A percentile compares a stretch with the other conserved stretches of the same genome.
These are phyloP conservation scores for Elachura formosa DNA, from an alignment of 2,113 vertebrate genomes.

Conservation along the genomic window DNA sequence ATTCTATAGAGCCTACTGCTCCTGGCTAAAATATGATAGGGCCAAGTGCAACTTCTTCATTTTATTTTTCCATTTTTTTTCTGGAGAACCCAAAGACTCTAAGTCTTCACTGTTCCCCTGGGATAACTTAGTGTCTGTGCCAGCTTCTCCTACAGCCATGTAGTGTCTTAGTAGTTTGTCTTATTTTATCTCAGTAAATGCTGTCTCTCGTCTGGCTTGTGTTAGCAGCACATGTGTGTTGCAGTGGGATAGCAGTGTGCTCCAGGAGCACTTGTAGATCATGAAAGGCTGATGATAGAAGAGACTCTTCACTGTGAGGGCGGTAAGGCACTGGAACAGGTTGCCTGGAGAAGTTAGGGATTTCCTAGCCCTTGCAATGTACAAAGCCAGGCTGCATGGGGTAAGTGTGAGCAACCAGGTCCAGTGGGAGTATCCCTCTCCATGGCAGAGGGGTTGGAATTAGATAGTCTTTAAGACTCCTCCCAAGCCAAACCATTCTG, in stretches of 20 bases:
- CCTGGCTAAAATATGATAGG: neutral
- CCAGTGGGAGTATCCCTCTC: neutral
- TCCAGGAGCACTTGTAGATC: neutral
- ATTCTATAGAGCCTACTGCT: neutral
- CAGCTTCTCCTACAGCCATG: neutral
- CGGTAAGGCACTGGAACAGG: fast-evolving
- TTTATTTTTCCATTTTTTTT: neutral
- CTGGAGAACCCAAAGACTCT: neutral
- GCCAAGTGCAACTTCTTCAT: neutral
- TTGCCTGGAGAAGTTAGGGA: neutral
- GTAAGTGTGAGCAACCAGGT: neutral
- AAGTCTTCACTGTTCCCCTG: neutral
- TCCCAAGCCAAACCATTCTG: neutral
- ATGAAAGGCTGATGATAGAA: neutral
- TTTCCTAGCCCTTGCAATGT: neutral
- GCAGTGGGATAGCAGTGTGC: neutral
- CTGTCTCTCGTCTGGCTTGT: neutral
- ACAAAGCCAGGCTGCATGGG: neutral
- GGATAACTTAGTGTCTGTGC: neutral
- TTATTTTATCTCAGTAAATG: neutral
- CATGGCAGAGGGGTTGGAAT: neutral
- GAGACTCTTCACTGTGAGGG: neutral
- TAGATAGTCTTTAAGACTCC: neutral
- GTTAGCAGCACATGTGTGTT: neutral
- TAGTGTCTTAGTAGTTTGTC: neutral